phyloP scores from a whole-genome alignment of 2,888 invertebrate species.

The Amblyteles armatorius region DNA sequence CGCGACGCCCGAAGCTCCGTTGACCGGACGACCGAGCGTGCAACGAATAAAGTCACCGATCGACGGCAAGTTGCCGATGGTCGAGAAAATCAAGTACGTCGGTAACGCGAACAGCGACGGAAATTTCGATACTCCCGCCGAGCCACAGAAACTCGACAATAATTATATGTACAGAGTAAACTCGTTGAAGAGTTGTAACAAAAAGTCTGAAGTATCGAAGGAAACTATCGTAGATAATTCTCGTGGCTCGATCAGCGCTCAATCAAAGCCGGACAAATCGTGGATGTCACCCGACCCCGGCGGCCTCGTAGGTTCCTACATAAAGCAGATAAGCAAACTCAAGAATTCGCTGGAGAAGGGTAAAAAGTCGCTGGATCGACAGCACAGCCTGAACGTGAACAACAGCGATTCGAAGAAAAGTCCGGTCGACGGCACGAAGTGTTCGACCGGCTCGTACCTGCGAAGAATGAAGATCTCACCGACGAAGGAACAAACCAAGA shows the following conservation, averaged over 20 bases:
- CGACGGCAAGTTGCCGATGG: slow-evolving; percentile 41
- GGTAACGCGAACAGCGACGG: slow-evolving; percentile 72
- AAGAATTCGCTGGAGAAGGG: slow-evolving; percentile 76
- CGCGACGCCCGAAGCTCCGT: slow-evolving; percentile 34
- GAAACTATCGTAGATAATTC: slow-evolving; percentile 67
- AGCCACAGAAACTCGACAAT: slow-evolving; percentile 75
- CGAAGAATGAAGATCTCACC: slow-evolving; percentile 83
- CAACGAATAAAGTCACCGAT: slow-evolving; percentile 46
- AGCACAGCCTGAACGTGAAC: slow-evolving; percentile 70
- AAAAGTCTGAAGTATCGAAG: slow-evolving; percentile 66
- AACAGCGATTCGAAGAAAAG: slow-evolving; percentile 72
- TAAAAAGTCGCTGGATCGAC: slow-evolving; percentile 69
- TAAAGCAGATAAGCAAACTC: slow-evolving; percentile 80
- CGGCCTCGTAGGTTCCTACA: slow-evolving; percentile 78
- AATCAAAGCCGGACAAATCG: slow-evolving; percentile 73
- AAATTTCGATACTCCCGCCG: slow-evolving; percentile 71
- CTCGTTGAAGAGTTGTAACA: slow-evolving; percentile 35
- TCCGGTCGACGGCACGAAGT: slow-evolving; percentile 69
- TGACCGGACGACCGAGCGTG: slow-evolving; percentile 38
- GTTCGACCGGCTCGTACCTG: slow-evolving; percentile 78
- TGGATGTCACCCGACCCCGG: slow-evolving; percentile 76
- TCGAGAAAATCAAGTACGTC: slow-evolving; percentile 80
- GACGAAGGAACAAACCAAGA: slow-evolving; percentile 81
- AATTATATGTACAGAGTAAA: slow-evolving; percentile 77
- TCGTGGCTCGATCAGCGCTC: slow-evolving; percentile 18